Percentiles rank a stretch among this genome's conserved stretches.
phyloP scores from a whole-genome alignment of 2,113 vertebrate genomes.

The Anser cygnoides region DNA sequence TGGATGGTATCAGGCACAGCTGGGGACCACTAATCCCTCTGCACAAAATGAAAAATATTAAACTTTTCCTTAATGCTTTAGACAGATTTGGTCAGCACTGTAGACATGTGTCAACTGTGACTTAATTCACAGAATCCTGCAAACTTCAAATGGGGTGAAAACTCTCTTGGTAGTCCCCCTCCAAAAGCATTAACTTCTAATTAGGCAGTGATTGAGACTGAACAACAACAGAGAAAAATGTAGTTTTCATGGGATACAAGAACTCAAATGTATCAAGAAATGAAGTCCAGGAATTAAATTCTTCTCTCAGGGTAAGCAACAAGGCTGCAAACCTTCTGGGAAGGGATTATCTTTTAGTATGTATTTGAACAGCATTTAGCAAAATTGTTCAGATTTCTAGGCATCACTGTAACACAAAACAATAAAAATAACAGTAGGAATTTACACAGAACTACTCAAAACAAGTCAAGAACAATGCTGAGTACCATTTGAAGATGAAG shows the following conservation, averaged over 20 bases:
- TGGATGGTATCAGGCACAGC: slow-evolving; percentile 37
- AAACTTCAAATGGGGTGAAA: slow-evolving; percentile 8
- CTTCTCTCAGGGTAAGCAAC: slow-evolving; percentile 1
- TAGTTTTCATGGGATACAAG: slow-evolving; percentile 15
- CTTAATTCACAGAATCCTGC: slow-evolving; percentile 12
- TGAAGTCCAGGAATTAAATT: slow-evolving; percentile 47
- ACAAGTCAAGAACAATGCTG: neutral
- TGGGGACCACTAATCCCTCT: slow-evolving; percentile 29
- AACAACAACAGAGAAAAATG: neutral
- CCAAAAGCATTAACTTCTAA: slow-evolving; percentile 16
- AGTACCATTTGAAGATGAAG: neutral
- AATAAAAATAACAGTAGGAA: slow-evolving; percentile 43
- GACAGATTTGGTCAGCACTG: slow-evolving; percentile 5
- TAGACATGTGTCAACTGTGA: slow-evolving; percentile 39
- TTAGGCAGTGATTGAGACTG: neutral
- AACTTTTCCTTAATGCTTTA: slow-evolving; percentile 27
- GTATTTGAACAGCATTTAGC: neutral
- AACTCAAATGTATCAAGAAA: slow-evolving; percentile 18
- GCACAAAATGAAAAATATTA: slow-evolving; percentile 27
- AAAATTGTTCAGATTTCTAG: slow-evolving; percentile 43
- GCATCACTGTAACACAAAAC: slow-evolving; percentile 36
- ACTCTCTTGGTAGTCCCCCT: neutral
- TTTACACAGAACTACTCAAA: slow-evolving; percentile 9
- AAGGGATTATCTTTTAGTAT: neutral
- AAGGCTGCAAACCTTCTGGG: slow-evolving; percentile 36